Percentiles rank a stretch among this genome's conserved stretches.
Evolutionary conservation across 1,140 invertebrate genomes (phyloP).

Genomic region (Helicoverpa zea): DNA sequence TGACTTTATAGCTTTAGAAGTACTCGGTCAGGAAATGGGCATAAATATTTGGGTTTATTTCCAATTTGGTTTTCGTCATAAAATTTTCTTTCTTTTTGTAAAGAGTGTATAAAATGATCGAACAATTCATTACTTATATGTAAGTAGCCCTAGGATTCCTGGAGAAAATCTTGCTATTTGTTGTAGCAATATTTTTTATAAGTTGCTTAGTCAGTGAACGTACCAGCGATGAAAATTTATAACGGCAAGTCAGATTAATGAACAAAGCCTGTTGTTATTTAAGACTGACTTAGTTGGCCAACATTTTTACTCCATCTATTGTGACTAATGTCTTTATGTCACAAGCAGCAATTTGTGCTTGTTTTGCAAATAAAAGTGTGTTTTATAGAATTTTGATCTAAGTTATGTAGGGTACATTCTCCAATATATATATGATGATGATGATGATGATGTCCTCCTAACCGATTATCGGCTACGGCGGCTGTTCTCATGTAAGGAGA

Average conservation of each 20-base stretch:
- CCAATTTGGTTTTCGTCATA: slow-evolving; percentile 25
- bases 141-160: neutral
- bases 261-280: slow-evolving; percentile 30
- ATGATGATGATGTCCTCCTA: too few species aligned
- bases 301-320: slow-evolving; percentile 35
- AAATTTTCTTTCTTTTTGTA: neutral
- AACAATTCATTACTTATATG: neutral
- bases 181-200: neutral
- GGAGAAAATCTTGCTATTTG: neutral
- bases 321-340: slow-evolving; percentile 29
- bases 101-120: neutral
- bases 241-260: slow-evolving; percentile 34
- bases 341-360: slow-evolving; percentile 22
- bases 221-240: slow-evolving; percentile 24
- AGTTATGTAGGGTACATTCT: neutral
- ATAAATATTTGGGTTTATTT: slow-evolving; percentile 27
- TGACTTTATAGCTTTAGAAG: slow-evolving; percentile 32
- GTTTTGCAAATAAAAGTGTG: slow-evolving; percentile 20
- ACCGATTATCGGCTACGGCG: too few species aligned
- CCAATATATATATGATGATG: too few species aligned
- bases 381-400: neutral
- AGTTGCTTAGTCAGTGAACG: slow-evolving; percentile 24
- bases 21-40: slow-evolving; percentile 27
- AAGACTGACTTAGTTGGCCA: slow-evolving; percentile 32
- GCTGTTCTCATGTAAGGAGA: too few species aligned